These are phyloP conservation scores for Geotrupes spiniger DNA, from an alignment of 2,888 invertebrate species.

Conservation along the genomic window DNA sequence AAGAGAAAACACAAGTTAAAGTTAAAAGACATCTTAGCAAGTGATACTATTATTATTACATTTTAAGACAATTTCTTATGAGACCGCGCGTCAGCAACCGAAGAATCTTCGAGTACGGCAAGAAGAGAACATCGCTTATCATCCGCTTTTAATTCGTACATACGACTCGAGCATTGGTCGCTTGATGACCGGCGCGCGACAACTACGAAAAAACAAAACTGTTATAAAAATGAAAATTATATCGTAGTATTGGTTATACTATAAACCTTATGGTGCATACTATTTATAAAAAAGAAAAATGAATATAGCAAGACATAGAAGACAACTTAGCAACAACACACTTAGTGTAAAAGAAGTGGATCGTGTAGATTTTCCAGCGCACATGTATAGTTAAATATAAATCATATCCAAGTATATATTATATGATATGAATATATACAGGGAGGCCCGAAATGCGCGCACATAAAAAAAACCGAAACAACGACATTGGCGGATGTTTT, in stretches of 20 bases:
- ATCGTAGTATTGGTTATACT: slow-evolving; percentile 30
- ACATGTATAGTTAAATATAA: slow-evolving; percentile 42
- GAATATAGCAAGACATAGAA: slow-evolving; percentile 18
- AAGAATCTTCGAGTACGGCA: not conserved
- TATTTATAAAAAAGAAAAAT: slow-evolving; percentile 29
- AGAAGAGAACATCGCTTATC: too few relatives aligned
- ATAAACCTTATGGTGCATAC: slow-evolving; percentile 33
- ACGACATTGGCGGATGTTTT: too few relatives aligned
- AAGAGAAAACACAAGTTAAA: too few relatives aligned
- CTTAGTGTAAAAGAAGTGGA: slow-evolving; percentile 32
- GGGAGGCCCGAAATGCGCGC: slow-evolving; percentile 15
- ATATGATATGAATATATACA: slow-evolving; percentile 28
- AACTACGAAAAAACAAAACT: slow-evolving; percentile 8
- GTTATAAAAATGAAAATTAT: slow-evolving; percentile 20
- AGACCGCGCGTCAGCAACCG: not conserved
- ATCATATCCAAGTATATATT: slow-evolving; percentile 43
- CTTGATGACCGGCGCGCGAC: slow-evolving; percentile 29
- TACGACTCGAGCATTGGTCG: slow-evolving; percentile 1
- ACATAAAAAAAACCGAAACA: too few relatives aligned
- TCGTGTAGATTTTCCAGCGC: slow-evolving; percentile 45
- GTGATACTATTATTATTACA: slow-evolving; percentile 10
- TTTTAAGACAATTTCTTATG: not conserved
- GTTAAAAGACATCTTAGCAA: slow-evolving; percentile 5
- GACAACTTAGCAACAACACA: slow-evolving; percentile 29
- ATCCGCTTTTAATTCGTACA: too few relatives aligned